phyloP scores from a whole-genome alignment of 1,140 invertebrate species.

The Pomacea maculata region DNA sequence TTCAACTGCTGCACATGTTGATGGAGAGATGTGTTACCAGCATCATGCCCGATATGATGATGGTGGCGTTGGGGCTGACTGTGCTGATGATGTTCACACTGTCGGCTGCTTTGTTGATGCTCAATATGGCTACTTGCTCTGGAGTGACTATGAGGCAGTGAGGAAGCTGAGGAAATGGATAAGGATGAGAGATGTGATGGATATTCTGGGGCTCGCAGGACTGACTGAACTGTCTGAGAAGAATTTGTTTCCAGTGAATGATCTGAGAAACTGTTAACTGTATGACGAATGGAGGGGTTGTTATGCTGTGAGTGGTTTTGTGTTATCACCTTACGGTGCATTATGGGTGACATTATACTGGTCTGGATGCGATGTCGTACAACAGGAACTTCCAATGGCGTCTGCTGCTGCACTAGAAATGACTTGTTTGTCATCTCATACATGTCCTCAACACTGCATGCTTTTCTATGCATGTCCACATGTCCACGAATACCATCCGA shows the following conservation, averaged over 20 bases:
- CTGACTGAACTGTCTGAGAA: too few relatives aligned
- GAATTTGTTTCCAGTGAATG: too few relatives aligned
- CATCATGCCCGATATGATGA: neutral
- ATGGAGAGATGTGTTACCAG: neutral
- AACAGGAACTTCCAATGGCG: conserved; percentile 20
- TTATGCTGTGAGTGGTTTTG: neutral
- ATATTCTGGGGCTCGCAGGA: too few relatives aligned
- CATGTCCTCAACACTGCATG: conserved; percentile 14
- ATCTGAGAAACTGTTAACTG: too few relatives aligned
- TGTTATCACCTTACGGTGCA: conserved; percentile 8
- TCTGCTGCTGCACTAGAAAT: neutral
- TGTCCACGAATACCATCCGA: neutral
- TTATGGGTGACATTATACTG: conserved; percentile 25
- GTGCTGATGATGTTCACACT: neutral
- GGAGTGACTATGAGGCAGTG: too few relatives aligned
- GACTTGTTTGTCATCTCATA: conserved; percentile 4
- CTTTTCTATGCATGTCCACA: too few relatives aligned
- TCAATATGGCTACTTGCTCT: conserved; percentile 4
- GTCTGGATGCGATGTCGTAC: conserved; percentile 21
- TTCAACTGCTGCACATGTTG: neutral
- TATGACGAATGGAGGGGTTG: neutral
- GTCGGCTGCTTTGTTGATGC: neutral
- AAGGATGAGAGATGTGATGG: too few relatives aligned
- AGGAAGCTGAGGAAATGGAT: too few relatives aligned
- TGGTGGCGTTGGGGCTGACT: neutral